Base-by-base conservation (phyloP, 2,888 invertebrate genomes). In the Orchesellides sinensis region DNA sequence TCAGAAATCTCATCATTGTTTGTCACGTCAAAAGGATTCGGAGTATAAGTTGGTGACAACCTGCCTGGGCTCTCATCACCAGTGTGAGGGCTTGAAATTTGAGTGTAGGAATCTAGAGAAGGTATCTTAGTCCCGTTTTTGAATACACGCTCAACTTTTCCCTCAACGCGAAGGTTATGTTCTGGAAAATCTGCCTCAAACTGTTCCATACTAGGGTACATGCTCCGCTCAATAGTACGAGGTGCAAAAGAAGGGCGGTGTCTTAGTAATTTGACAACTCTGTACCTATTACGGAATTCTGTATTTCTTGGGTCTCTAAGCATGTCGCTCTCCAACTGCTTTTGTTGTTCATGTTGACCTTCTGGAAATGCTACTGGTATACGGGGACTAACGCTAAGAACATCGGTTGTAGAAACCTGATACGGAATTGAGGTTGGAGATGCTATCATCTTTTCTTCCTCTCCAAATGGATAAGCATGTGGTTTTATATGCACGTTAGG, bases 141-240 rank as follows among this genome's bases (percentile, higher is more conserved):
- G 29, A 45, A 79, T 12, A 79, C 79, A 54, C 79, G 79, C 19
- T 79, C 79, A 49, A 79, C 79, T 14, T 72, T 52, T 0, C 79
- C 79, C n/a, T 79, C 79, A 8, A 79, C 72, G 5, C 79, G 23
- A 54, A 79, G 19, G 6, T 72, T 70, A 14, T 79, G 79, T 27
- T 79, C 79, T 23, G 79, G 79, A 65, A 79, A 79, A 21, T 79
- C 79, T 14, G 79, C 79, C n/a, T 79, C 79, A 65, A 79, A 79
- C 19, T 79, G 79, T 17, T 79, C 79, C 72, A 79, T 72, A 23
- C 79, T 79, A 12, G 79, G 79, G n/a, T 54, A 35, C 21, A 19
- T 54, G 14, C 63, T 69, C 1, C 68, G 69, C 32, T 54, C 72
- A 21, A 23, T 32, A 35, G 65, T 63, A 12, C 32, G 4, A 0